Conservation (phyloP, 1,140 invertebrate species). For the Trachymyrmex cornetzi region DNA sequence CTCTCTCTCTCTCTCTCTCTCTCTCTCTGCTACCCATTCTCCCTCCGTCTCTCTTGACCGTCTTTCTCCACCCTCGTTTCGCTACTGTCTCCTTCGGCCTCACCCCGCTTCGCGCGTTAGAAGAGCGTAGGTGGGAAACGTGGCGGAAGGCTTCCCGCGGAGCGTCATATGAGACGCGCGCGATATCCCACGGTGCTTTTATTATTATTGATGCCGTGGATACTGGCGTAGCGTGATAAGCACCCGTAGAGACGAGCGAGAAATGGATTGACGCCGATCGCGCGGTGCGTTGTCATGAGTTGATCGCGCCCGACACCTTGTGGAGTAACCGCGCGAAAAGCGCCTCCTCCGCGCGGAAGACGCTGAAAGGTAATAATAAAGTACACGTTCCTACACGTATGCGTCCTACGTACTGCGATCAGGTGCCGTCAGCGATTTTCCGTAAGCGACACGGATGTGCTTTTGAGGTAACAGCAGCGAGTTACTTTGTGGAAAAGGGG, state of each 20-base stretch:
- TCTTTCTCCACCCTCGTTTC: slow-evolving; percentile 35
- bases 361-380: slow-evolving; percentile 57
- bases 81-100: slow-evolving; percentile 14
- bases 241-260: slow-evolving; percentile 39
- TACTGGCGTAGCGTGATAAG: slow-evolving; percentile 52
- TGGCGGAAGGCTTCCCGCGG: slow-evolving; percentile 65
- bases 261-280: slow-evolving; percentile 60
- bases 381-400: slow-evolving; percentile 49
- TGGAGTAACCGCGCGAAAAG: neutral
- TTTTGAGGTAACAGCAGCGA: slow-evolving; percentile 32
- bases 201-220: slow-evolving; percentile 58
- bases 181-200: slow-evolving; percentile 62
- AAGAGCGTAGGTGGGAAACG: slow-evolving; percentile 56
- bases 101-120: slow-evolving; percentile 12
- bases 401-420: slow-evolving; percentile 41
- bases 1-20: slow-evolving; percentile 3
- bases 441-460: slow-evolving; percentile 44
- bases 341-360: slow-evolving; percentile 33
- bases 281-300: slow-evolving; percentile 27
- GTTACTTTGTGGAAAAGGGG: slow-evolving; percentile 15
- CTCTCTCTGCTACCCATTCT: slow-evolving; percentile 1
- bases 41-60: slow-evolving; percentile 24
- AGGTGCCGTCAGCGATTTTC: slow-evolving; percentile 59
- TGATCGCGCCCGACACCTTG: slow-evolving; percentile 16
- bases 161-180: slow-evolving; percentile 62